These are phyloP conservation scores for Pocillopora meandrina DNA, from an alignment of 92 coral and sea anemone genomes.

Conservation along the genomic window DNA sequence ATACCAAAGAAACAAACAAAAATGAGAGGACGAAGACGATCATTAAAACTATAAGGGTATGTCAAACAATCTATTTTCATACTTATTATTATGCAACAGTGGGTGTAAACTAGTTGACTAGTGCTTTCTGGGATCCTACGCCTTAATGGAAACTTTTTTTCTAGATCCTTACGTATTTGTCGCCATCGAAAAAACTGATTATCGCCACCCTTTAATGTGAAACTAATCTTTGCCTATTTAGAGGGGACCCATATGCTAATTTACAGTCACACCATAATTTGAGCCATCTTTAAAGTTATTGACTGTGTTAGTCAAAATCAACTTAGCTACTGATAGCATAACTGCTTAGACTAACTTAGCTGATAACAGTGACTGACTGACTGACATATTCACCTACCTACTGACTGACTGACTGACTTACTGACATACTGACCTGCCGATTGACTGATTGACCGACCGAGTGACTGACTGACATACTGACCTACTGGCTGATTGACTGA, in stretches of 20 bases:
- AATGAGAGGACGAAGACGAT: slow-evolving; percentile 89
- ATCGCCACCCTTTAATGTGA: too few species aligned
- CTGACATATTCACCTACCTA: background rate
- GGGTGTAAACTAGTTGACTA: too few species aligned
- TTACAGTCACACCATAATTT: too few species aligned
- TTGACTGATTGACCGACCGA: background rate
- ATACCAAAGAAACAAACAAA: slow-evolving; percentile 76
- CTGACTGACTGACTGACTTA: background rate
- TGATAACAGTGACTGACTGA: background rate
- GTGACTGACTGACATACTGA: background rate
- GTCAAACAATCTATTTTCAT: background rate
- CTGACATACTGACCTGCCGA: too few species aligned
- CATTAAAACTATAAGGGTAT: slow-evolving; percentile 85
- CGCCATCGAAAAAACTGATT: too few species aligned
- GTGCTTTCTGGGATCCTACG: too few species aligned
- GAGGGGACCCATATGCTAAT: too few species aligned
- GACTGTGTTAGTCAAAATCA: background rate
- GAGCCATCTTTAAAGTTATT: too few species aligned
- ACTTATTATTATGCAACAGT: too few species aligned
- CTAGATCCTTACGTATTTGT: too few species aligned
- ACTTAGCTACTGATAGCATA: background rate
- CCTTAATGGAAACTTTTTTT: too few species aligned
- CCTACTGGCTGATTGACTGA: background rate
- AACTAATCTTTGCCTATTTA: too few species aligned
- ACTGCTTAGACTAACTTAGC: background rate